Base-by-base conservation (phyloP, 1,140 invertebrate genomes). In the Tetramorium simillimum region DNA sequence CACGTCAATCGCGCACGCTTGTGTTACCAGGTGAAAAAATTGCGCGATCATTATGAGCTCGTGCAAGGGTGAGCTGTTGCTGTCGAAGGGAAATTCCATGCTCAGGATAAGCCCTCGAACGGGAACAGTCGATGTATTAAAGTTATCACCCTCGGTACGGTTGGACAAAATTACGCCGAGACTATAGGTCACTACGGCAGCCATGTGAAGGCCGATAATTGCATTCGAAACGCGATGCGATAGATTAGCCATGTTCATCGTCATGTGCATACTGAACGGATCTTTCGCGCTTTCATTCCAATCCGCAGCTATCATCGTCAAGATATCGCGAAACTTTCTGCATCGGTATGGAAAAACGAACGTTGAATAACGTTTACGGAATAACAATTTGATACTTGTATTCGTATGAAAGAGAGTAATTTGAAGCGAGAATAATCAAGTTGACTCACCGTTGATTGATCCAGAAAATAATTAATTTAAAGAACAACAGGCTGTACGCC, bases 381-480 rank as follows among this genome's bases (percentile, higher is more conserved):
- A 16, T 51, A 24, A 28, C 21, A 28, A 28, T 53, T 28, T 37
- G 18, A 56, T 37, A 33, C 28, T 33, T 28, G 18, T 24, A 24
- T 33, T 24, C 4, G 33, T n/a, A n/a, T 2, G n/a, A 37, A 40
- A 33, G 33, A 65, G 21, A 37, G 6, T 14, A 12, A 37, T 18
- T 65, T 7, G n/a, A 46, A 46, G 10, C 10, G 56, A 60, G 9
- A 65, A 40, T 49, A 60, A 63, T 58, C 3, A n/a, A 0, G n/a
- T 14, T 33, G 9, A 18, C 58, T 85, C 14, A 76, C 46, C 72
- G 46, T 37, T 49, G 58, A 75, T 84, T 49, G 10, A 3, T 21
- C 43, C 56, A 84, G 18, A 85, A 51, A 5, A 65, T 51, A 51
- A 76, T 85, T 16, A 77, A 5, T 76, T 63, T 76, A 9, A 76